Percentiles rank a stretch among this genome's conserved stretches.
Evolutionary conservation across 2,113 vertebrate genomes (phyloP).

Genomic region (Halichoerus grypus): DNA sequence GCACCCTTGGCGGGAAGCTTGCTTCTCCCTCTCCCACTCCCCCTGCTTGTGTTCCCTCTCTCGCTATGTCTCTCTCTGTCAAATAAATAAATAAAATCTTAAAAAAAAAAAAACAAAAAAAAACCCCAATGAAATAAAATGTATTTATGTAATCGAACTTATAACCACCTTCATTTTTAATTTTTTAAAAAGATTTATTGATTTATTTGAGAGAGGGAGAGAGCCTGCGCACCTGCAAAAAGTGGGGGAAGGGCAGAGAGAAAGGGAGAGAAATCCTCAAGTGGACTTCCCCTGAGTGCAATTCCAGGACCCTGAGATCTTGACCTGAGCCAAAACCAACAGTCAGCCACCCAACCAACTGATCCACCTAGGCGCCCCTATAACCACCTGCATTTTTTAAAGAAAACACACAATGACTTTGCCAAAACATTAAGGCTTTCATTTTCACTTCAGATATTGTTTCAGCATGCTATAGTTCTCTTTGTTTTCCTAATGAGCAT

Average conservation of each 20-base stretch:
- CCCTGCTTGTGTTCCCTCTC: neutral
- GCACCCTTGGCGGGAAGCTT: neutral
- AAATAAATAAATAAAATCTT: neutral
- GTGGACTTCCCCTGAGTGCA: neutral
- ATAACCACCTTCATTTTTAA: neutral
- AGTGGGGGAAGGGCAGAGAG: neutral
- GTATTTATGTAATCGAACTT: slow-evolving; percentile 15
- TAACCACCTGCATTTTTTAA: neutral
- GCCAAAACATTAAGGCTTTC: neutral
- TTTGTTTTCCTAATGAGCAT: slow-evolving; percentile 23
- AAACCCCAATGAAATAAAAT: neutral
- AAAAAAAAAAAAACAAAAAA: neutral
- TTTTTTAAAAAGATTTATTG: neutral
- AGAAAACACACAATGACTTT: neutral
- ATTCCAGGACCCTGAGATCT: neutral
- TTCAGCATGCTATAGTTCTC: slow-evolving; percentile 29
- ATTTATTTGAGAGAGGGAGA: neutral
- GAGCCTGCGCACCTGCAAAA: neutral
- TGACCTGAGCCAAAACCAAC: neutral
- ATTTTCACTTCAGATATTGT: slow-evolving; percentile 23
- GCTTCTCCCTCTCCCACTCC: neutral
- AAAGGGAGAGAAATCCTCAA: neutral
- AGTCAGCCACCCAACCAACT: neutral
- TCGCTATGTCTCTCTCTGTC: too few relatives aligned
- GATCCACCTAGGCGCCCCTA: neutral